Base-by-base conservation (phyloP, 2,797 vertebrate genomes). In the Peromyscus melanophrys region DNA sequence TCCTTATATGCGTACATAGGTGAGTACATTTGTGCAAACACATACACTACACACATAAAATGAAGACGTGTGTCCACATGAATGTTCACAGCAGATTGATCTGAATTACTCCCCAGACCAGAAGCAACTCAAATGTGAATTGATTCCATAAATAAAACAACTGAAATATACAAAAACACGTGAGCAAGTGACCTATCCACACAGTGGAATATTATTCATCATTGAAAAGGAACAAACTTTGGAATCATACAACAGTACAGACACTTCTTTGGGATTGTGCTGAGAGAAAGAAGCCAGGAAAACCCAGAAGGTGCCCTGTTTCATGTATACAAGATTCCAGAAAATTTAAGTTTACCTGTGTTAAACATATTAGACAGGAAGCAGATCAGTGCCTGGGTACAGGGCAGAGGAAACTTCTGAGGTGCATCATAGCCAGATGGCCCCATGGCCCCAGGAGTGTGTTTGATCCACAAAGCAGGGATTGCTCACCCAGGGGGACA, bases 111-210 rank as follows among this genome's bases (percentile, higher is more conserved):
- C 23, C 21, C 13, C 43, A 34, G 21, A 23, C 13, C 2, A n/a
- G 61, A 61, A 63, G 14, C 40, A 19, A 40, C 29, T 46, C 37
- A 14, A 13, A 23, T 80, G 46, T 46, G 17, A 37, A 49, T 52
- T 2, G 3, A 67, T 37, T 55, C 40, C 16, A 52, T 55, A 49
- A 90, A 80, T 63, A 77, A 43, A 61, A 67, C 23, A 49, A 65
- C 27, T 31, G 19, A 43, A 49, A 49, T 21, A 25, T 11, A 46
- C 6, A 29, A 8, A 5, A 3, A 12, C 0, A 21, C 63, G 1
- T 0, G 19, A 67, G 12, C 27, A 3, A 9, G 14, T 0, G 0
- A 43, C 0, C 2, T 1, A 5, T 6, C 8, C 3, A 0, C 1
- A 4, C 0, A 0, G 4, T 4, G 10, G 71, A 37, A 1, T 43